Evolutionary conservation across 2,113 vertebrate species (phyloP), one percentile per base, ranked within the genome.

Genomic region (Rhea americana): DNA sequence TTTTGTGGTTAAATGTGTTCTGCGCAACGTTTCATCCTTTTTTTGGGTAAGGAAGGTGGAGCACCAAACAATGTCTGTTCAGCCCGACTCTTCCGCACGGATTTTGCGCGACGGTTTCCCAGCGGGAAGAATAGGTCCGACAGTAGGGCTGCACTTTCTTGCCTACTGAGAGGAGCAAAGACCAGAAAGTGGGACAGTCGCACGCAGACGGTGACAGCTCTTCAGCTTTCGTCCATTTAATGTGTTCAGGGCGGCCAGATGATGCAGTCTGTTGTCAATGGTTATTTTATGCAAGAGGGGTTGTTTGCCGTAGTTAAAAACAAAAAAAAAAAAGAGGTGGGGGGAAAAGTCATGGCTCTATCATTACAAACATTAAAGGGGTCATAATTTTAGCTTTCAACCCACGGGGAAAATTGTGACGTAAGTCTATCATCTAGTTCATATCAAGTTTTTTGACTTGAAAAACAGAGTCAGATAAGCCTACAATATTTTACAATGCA

Each of bases 191-290:
- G 51, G 58, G 76, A 74, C 50, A 84, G 55, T 95, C 94, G 35
- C 35, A 91, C 66, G 28, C 35, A 85, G 88, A 71, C 87, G 28
- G 9, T 86, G 95, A 95, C 91, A 96, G 82, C 53, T 35, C 73
- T 93, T 77, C 65, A 47, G 39, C 74, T 95, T 86, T 81, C 86
- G 96, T 95, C 89, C 77, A 39, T 28, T 93, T 89, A 89, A 47
- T 85, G 72, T 72, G 73, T 73, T 95, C 90, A 88, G 30, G 72
- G 87, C 88, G 91, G 81, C 80, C 91, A 95, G 93, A 92, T 88
- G 75, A 96, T 85, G 90, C n/a, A 94, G 92, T 75, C 81, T 37
- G 91, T 89, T 81, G 74, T 90, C 43, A 85, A 90, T 58, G 85
- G 95, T 86, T 91, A 85, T 92, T 95, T 94, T 45, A 91, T 24